Evolutionary conservation across 1,140 invertebrate species (phyloP), one percentile per base, ranked within the genome.

Genomic region (Liolophura sinensis): DNA sequence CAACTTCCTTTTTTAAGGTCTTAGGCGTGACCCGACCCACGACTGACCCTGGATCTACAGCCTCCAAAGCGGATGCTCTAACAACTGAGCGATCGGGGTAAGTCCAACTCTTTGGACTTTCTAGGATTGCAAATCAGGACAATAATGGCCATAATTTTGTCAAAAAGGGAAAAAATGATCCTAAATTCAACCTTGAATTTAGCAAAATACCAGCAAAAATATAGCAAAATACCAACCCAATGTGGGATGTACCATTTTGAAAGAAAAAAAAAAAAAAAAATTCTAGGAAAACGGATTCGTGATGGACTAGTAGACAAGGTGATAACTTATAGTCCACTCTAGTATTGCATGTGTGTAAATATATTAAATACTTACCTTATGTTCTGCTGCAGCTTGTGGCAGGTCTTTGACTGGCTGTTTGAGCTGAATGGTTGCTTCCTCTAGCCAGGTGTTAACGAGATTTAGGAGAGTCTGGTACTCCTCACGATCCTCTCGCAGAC

Each of bases 331-430:
- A 25, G 25, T 18, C 46, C 50, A 31, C 25, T 24, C 31, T 16
- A 54, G 16, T 20, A 40, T 27, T 7, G 24, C 51, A 57, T 60
- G 14, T 0, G 31, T 59, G 52, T 52, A 22, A 3, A 40, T 40
- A 9, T 40, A n/a, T n/a, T n/a, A 40, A 46, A n/a, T n/a, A 22
- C 73, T 64, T 27, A 81, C 79, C 74, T 81, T 65, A 62, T 81
- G 79, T 63, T 62, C 71, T 6, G 58, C 47, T 18, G 62, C 65
- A 54, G 68, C 71, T 48, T 78, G 73, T 46, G 68, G 60, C 12
- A 82, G 67, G 63, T 73, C 64, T n/a, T 67, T 55, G 15, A 78
- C 73, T 59, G 65, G 61, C 27, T 79, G 73, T 65, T 78, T 68
- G 24, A 80, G 65, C 58, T 71, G 62, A 12, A 69, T 59, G 48